Evolutionary conservation across 2,888 invertebrate genomes (phyloP).

Genomic region (Syrphus vitripennis): DNA sequence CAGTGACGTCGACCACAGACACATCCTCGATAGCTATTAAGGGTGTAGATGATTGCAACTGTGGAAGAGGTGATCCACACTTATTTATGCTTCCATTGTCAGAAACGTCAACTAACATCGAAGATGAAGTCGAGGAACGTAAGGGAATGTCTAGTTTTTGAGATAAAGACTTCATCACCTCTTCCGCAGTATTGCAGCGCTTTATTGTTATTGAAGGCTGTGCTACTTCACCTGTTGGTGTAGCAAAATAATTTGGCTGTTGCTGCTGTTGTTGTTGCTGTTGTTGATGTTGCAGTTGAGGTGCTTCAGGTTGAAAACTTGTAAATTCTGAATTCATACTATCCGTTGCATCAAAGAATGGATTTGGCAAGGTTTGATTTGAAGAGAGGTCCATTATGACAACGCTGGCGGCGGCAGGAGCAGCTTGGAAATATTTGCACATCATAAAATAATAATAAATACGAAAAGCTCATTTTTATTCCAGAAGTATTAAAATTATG

Average conservation of each 20-base stretch:
- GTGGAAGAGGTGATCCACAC: conserved; percentile 66
- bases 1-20: conserved; percentile 64
- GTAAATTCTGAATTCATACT: conserved; percentile 48
- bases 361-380: conserved; percentile 78
- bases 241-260: conserved; percentile 69
- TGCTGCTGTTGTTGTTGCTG: conserved; percentile 72
- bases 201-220: conserved; percentile 44
- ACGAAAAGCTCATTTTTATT: conserved; percentile 5
- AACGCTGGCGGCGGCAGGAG: conserved; percentile 42
- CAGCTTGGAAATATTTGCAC: conserved; percentile 64
- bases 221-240: conserved; percentile 71
- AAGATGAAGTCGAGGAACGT: conserved; percentile 9
- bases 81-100: conserved; percentile 18
- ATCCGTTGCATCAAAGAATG: conserved; percentile 79
- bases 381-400: conserved; percentile 67
- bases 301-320: conserved; percentile 69
- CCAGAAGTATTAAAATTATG: conserved; percentile 29
- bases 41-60: conserved; percentile 58
- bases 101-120: conserved; percentile 38
- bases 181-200: conserved; percentile 65
- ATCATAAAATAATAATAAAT: conserved; percentile 44
- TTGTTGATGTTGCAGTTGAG: conserved; percentile 61
- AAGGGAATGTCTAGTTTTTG: conserved; percentile 3
- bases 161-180: conserved; percentile 48
- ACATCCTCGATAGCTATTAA: conserved; percentile 69